A percentile compares a stretch with the other conserved stretches of the same genome.
phyloP scores from a whole-genome alignment of 2,113 vertebrate species.

The Zosterops japonicus region DNA sequence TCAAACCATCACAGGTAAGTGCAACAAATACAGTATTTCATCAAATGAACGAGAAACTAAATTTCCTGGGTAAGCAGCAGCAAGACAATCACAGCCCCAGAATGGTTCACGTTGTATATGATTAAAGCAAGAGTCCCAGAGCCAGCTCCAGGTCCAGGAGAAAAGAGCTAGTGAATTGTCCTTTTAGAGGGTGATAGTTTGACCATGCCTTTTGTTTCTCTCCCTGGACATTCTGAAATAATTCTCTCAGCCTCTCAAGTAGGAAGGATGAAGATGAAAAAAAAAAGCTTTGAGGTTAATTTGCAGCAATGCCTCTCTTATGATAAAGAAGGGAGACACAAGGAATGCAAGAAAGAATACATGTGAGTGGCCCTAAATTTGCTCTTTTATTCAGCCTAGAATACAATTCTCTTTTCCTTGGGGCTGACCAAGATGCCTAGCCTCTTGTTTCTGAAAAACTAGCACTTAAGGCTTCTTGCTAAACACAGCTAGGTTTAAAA shows the following conservation, averaged over 20 bases:
- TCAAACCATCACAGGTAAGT: slow-evolving; percentile 3
- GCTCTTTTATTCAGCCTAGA: background rate
- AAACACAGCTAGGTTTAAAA: background rate
- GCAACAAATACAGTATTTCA: slow-evolving; percentile 5
- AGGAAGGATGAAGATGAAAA: background rate
- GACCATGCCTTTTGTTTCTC: background rate
- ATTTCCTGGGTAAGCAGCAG: slow-evolving; percentile 4
- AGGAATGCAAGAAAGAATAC: background rate
- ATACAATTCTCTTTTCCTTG: background rate
- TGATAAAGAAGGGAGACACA: background rate
- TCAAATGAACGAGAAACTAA: background rate
- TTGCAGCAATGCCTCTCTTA: background rate
- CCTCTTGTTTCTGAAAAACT: background rate
- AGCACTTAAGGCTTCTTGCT: background rate
- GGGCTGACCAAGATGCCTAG: background rate
- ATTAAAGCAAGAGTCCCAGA: background rate
- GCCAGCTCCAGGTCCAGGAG: background rate
- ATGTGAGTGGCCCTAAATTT: background rate
- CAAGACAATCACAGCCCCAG: background rate
- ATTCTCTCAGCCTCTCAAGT: background rate
- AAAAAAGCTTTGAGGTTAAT: background rate
- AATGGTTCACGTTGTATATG: background rate
- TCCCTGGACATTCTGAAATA: background rate
- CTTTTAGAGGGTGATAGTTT: background rate
- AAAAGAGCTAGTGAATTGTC: background rate